phyloP scores from a whole-genome alignment of 2,888 invertebrate genomes.

The Allacma fusca region DNA sequence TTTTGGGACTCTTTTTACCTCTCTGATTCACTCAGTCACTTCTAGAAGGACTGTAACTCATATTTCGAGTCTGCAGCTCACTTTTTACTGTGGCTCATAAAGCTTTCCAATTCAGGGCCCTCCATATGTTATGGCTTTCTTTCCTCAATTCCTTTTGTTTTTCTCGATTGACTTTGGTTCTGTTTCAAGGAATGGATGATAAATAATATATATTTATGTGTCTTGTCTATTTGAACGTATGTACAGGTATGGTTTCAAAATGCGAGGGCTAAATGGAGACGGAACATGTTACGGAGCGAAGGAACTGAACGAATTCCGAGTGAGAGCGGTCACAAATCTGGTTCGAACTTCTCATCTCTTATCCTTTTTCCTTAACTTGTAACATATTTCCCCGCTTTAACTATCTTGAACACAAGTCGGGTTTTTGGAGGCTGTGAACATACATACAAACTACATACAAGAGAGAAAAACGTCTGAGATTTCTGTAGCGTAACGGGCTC shows the following conservation, averaged over 20 bases:
- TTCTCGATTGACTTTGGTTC: neutral
- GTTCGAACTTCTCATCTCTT: conserved; percentile 14
- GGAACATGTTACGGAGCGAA: conserved; percentile 90
- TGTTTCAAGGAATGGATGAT: neutral
- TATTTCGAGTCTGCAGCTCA: neutral
- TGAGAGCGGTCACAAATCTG: conserved; percentile 50
- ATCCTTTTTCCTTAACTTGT: neutral
- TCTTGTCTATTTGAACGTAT: conserved; percentile 22
- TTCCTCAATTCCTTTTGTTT: neutral
- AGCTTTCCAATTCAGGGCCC: conserved; percentile 9
- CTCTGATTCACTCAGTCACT: neutral
- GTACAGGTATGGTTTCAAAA: conserved; percentile 99
- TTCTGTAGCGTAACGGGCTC: neutral
- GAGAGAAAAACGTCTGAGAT: neutral
- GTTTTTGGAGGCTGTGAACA: no score
- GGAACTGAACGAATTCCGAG: conserved; percentile 63
- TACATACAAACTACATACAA: no score
- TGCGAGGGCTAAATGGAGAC: conserved; percentile 96
- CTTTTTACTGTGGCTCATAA: neutral
- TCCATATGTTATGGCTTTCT: neutral
- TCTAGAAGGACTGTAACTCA: neutral
- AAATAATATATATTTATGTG: conserved; percentile 12
- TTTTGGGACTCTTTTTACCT: neutral
- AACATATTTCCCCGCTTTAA: no score
- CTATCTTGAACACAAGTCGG: no score